Base-by-base conservation (phyloP, 2,797 vertebrate genomes). In the Helarctos malayanus region DNA sequence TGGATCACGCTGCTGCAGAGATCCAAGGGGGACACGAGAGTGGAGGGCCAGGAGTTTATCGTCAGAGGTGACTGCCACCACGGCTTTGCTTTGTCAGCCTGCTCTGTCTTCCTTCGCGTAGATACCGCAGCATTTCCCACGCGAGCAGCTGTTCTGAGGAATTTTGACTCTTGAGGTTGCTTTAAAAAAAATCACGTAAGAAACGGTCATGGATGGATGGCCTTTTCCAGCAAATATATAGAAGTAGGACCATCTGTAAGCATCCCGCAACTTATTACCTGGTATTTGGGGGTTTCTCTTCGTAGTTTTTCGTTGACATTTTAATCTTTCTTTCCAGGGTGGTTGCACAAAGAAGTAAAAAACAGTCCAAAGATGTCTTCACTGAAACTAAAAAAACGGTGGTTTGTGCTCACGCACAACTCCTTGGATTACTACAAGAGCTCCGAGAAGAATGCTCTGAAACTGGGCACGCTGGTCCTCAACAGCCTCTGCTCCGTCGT, bases 341-440 rank as follows among this genome's bases (percentile, higher is more conserved):
- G 99, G 99, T 90, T 99, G 49, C 99, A 99, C 98, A 99, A 99
- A 94, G 99, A 99, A 98, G 99, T 99, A 78, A 99, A 99, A 97
- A 99, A 99, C 98, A 99, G 99, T 69, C 99, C 99, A 4, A 99
- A 99, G 97, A 98, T 98, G 98, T 99, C 99, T 0, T 99, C 99
- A 0, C 98, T 99, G 97, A 99, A 99, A 96, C 98, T 99, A 80
- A 99, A 99, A 98, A 99, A 99, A 96, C 99, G 99, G 85, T 99
- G 99, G 99, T 99, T 99, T 98, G 99, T 99, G 90, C 99, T 99
- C 6, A 99, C 99, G 0, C 99, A 99, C 98, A 99, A 99, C 95
- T 99, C 99, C 79, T 98, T 99, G 98, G 99, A 99, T 98, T 99
- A 99, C 98, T 99, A 99, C 95, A 99, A 99, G 99, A 99, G 99